Evolutionary conservation across 2,113 vertebrate genomes (phyloP).

Genomic region (Nematolebias whitei): DNA sequence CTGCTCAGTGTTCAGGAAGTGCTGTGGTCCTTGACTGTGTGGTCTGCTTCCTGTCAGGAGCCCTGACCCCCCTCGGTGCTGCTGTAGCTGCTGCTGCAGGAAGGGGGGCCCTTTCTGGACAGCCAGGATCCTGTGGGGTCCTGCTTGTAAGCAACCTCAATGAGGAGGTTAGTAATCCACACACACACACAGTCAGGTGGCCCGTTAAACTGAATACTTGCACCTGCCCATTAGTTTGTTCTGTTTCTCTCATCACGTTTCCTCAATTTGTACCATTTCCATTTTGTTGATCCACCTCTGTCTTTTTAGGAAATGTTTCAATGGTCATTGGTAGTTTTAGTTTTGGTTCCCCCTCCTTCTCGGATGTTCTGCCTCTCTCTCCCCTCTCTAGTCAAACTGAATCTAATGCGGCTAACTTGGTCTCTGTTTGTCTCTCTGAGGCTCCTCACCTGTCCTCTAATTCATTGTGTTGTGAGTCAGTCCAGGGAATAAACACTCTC

Average conservation of each 20-base stretch:
- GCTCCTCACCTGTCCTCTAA: constrained; percentile 60
- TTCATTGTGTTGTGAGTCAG: constrained; percentile 48
- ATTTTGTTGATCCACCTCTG: no score
- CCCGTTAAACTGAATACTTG: no score
- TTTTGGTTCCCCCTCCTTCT: constrained; percentile 1
- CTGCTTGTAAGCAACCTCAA: constrained; percentile 98
- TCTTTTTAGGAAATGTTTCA: no score
- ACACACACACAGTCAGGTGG: background rate
- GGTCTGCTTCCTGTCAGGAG: constrained; percentile 83
- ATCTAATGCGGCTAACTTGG: constrained; percentile 60
- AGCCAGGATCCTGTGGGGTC: constrained; percentile 88
- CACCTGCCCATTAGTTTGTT: no score
- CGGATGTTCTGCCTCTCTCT: constrained; percentile 13
- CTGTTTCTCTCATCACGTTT: no score
- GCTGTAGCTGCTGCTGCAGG: constrained; percentile 93
- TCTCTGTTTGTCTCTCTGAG: constrained; percentile 68
- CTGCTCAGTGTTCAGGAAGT: background rate
- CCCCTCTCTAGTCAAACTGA: constrained; percentile 48
- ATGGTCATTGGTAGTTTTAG: background rate
- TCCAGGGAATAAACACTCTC: constrained; percentile 41
- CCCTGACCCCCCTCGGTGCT: constrained; percentile 92
- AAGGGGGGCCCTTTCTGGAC: constrained; percentile 92
- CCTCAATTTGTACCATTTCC: no score
- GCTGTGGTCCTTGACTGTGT: constrained; percentile 50
- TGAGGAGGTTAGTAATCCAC: constrained; percentile 90